These are phyloP conservation scores for Lamellibrachia satsuma DNA, from an alignment of 2,888 invertebrate genomes.

Conservation along the genomic window DNA sequence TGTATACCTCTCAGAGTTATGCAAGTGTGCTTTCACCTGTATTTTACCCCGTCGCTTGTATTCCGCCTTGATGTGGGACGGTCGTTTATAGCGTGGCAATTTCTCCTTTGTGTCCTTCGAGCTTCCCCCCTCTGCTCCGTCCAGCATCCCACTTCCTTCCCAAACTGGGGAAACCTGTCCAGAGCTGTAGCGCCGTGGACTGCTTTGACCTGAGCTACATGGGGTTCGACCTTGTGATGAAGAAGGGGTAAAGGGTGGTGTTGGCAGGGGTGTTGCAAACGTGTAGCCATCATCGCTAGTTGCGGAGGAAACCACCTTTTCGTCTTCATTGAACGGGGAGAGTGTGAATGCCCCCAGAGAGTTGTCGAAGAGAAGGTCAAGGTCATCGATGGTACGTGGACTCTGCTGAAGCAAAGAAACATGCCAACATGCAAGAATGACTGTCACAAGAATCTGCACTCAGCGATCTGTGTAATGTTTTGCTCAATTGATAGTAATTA, in stretches of 20 bases:
- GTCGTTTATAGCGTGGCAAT: constrained; percentile 61
- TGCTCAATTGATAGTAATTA: too few relatives aligned
- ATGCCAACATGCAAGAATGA: neutral
- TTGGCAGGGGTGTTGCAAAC: neutral
- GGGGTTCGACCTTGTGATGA: neutral
- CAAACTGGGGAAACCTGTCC: neutral
- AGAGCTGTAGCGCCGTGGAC: neutral
- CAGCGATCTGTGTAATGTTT: neutral
- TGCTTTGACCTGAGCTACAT: constrained; percentile 6
- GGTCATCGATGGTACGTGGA: neutral
- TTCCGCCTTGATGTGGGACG: constrained; percentile 63
- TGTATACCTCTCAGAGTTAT: constrained; percentile 17
- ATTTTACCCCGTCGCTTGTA: constrained; percentile 60
- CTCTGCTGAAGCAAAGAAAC: neutral
- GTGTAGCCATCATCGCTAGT: neutral
- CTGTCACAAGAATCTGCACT: neutral
- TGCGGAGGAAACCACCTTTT: neutral
- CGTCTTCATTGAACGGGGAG: neutral
- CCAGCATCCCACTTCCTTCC: neutral
- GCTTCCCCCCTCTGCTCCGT: neutral
- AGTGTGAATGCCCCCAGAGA: neutral
- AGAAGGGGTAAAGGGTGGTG: neutral
- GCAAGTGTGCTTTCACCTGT: constrained; percentile 49
- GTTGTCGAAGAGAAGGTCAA: constrained; percentile 3
- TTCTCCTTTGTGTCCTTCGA: constrained; percentile 30